Base-by-base conservation (phyloP, 64 coral and sea anemone species). In the Montipora sp. region DNA sequence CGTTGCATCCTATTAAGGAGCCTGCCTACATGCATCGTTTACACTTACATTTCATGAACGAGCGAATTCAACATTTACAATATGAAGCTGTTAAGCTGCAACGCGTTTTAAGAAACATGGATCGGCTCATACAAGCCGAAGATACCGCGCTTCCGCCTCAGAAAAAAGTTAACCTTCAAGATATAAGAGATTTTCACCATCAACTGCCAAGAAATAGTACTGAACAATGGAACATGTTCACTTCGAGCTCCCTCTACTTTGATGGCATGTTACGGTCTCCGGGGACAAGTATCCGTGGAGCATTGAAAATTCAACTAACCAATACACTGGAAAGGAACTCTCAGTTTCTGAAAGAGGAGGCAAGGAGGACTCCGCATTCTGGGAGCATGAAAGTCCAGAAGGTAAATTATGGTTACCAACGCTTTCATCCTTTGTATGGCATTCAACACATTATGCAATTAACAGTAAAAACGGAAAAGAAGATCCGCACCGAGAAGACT, bases 191-290 rank as follows among this genome's bases (percentile, higher is more conserved):
- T 44, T 96, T 96, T 51, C 70, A 96, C 48, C 87, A 84, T 80
- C 81, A 91, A 50, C 53, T 96, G n/a, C 47, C 72, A 7, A 44
- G 50, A 51, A 59, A 94, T 47, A 77, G 87, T 67, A 91, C 60
- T 65, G 88, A 93, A 81, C 50, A 88, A 46, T 96, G 95, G 95
- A 88, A 96, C 75, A 94, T 96, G 95, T 96, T 96, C n/a, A 96
- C 82, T 12, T 82, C 92, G 1, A 90, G 76, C 8, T 91, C 90
- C 51, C 82, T 94, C 70, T 96, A 96, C 82, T 88, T 87, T 46
- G 88, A 94, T 36, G 24, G 87, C 3, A 96, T 67, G 19, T 77
- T 94, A 19, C 82, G 93, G 18, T 82, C 88, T 13, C 95, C 95
- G 3, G 95, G 92, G 36, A 93, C 90, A 12, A 90, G 95, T 22